Percentiles rank a stretch among this genome's conserved stretches.
Conservation (phyloP, 2,888 invertebrate genomes). For the Andrena marginata region DNA sequence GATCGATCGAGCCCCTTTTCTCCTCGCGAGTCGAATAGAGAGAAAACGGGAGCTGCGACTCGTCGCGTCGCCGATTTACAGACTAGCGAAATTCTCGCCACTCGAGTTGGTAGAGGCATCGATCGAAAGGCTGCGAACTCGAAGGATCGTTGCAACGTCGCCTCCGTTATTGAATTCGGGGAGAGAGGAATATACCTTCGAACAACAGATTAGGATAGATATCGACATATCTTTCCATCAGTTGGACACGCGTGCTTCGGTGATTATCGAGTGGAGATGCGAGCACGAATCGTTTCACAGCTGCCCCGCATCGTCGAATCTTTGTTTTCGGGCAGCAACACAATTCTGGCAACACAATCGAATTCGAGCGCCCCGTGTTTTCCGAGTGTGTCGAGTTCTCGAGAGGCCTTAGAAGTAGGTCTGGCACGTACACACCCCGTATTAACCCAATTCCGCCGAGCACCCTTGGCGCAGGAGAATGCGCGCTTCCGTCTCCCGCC, state of each 20-base stretch:
- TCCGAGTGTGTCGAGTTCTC: slow-evolving; percentile 50
- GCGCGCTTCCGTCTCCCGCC: slow-evolving; percentile 12
- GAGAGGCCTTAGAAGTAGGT: slow-evolving; percentile 66
- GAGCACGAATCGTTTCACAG: no score
- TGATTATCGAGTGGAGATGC: no score
- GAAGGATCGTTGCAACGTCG: neutral
- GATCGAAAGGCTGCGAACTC: neutral
- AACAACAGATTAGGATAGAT: neutral
- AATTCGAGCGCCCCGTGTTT: slow-evolving; percentile 49
- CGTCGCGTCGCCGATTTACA: neutral
- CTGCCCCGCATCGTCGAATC: neutral
- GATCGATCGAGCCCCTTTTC: slow-evolving; percentile 41
- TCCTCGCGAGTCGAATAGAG: slow-evolving; percentile 19
- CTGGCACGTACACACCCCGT: slow-evolving; percentile 80
- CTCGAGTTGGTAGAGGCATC: neutral
- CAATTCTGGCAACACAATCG: slow-evolving; percentile 35
- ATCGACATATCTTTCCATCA: neutral
- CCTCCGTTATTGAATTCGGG: neutral
- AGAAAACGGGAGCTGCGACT: no score
- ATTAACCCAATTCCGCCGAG: slow-evolving; percentile 80
- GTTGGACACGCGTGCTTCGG: no score
- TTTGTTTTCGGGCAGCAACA: neutral
- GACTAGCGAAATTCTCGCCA: neutral
- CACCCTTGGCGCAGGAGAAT: slow-evolving; percentile 54
- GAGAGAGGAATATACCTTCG: neutral